Base-by-base conservation (phyloP, 2,797 vertebrate species). In the Hydrophis major region DNA sequence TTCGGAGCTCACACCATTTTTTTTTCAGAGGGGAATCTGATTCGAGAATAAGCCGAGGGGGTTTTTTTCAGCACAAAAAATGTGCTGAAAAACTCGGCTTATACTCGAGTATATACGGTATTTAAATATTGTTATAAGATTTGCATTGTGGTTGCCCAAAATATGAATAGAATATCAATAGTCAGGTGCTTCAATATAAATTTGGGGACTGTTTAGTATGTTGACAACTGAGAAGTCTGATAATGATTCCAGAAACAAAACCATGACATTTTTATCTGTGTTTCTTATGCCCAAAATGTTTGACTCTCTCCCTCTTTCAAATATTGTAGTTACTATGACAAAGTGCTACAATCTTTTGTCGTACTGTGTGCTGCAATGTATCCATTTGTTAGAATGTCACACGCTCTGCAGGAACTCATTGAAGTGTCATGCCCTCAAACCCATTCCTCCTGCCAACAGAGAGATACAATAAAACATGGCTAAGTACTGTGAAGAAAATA, bases 371-470 rank as follows among this genome's bases (percentile, higher is more conserved):
- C 89, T 89, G 63, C 93, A 94, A 90, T 66, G 42, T 63, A 96
- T 90, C 86, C 89, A 94, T 97, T 97, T 97, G 95, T 97, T 95
- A 97, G 92, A 60, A n/a, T 92, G 93, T 94, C 93, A 90, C 27
- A 94, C 27, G 69, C 0, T 0, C 94, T 94, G 92, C 74, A 95
- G 93, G 95, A 95, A 96, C 95, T 95, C 93, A 93, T 50, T 95
- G 96, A 94, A 66, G 94, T 95, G 95, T 94, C 93, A 20, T 94
- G 95, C 94, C 95, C 96, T 96, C 90, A 95, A 95, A 96, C 47
- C 89, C 88, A 96, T 93, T 95, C 93, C 91, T 95, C 92, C 93
- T 96, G 95, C 94, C 93, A 96, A 93, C 91, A 96, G 94, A 16
- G 7, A 97, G 94, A 93, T 89, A 92, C 93, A 95, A 96, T 96